Evolutionary conservation across 2,888 invertebrate species (phyloP).

Genomic region (Cataglyphis albicans): DNA sequence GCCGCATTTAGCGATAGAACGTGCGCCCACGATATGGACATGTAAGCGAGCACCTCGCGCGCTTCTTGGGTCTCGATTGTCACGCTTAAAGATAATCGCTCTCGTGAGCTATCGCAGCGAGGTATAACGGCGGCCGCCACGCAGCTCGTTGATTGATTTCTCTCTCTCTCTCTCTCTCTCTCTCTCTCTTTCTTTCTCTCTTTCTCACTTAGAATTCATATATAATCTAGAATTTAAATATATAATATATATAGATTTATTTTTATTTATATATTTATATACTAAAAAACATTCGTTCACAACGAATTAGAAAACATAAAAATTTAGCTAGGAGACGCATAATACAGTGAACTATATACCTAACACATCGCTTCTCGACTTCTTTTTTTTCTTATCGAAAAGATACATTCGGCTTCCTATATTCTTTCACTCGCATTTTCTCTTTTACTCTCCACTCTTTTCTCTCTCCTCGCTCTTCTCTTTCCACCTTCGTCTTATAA

Average conservation of each 20-base stretch:
- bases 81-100: conserved; percentile 56
- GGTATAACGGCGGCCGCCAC: conserved; percentile 72
- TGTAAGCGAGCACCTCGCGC: conserved; percentile 28
- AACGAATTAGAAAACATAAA: conserved; percentile 82
- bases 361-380: conserved; percentile 78
- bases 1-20: conserved; percentile 20
- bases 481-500: conserved; percentile 63
- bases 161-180: conserved; percentile 1
- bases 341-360: conserved; percentile 80
- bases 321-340: conserved; percentile 82
- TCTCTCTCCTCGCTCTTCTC: conserved; percentile 12
- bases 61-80: conserved; percentile 65
- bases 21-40: neutral
- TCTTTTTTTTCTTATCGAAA: conserved; percentile 44
- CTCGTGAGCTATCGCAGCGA: conserved; percentile 51
- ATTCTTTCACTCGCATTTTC: neutral
- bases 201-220: conserved; percentile 69
- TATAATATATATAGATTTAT: conserved; percentile 66
- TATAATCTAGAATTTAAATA: conserved; percentile 76
- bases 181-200: conserved; percentile 17
- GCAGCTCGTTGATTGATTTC: conserved; percentile 78
- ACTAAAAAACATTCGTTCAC: conserved; percentile 80
- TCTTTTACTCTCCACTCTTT: conserved; percentile 26
- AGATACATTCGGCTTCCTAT: conserved; percentile 32
- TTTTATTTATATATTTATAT: conserved; percentile 67